Evolutionary conservation across 2,797 vertebrate species (phyloP).

Genomic region (Danio jaintianensis): DNA sequence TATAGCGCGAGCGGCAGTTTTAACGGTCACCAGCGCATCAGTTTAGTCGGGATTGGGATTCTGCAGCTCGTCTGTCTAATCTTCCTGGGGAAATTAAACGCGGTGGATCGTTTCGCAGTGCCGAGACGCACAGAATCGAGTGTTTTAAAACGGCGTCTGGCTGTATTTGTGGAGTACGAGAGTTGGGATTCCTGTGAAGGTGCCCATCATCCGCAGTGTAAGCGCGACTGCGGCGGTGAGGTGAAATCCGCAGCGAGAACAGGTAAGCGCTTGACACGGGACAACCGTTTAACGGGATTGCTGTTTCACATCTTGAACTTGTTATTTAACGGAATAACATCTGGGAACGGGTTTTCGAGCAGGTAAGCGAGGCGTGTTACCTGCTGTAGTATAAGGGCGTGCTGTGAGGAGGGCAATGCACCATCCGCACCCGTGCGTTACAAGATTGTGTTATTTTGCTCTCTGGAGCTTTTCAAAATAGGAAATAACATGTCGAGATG

Average conservation of each 20-base stretch:
- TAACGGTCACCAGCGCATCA: conserved; percentile 70
- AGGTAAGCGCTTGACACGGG: conserved; percentile 83
- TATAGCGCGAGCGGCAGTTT: conserved; percentile 66
- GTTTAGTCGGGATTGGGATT: conserved; percentile 73
- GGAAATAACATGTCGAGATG: too few relatives aligned
- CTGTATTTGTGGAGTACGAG: conserved; percentile 67
- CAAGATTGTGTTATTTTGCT: conserved; percentile 11
- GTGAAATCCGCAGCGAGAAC: conserved; percentile 80
- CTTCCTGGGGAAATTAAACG: conserved; percentile 59
- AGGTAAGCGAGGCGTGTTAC: conserved; percentile 75
- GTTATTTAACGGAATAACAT: conserved; percentile 42
- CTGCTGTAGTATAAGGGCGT: conserved; percentile 66
- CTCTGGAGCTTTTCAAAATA: not conserved
- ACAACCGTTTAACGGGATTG: conserved; percentile 46
- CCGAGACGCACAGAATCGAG: conserved; percentile 65
- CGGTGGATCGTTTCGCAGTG: conserved; percentile 67
- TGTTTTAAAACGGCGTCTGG: conserved; percentile 59
- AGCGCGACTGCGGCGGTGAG: conserved; percentile 89
- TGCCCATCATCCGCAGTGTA: conserved; percentile 91
- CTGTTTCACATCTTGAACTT: conserved; percentile 33
- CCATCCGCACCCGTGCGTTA: conserved; percentile 72
- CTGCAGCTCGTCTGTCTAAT: conserved; percentile 66
- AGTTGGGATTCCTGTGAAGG: conserved; percentile 76
- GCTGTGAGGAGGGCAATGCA: conserved; percentile 69
- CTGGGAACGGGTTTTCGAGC: conserved; percentile 62